Conservation (phyloP, 2,888 invertebrate genomes). For the Drosophila paramelanica region DNA sequence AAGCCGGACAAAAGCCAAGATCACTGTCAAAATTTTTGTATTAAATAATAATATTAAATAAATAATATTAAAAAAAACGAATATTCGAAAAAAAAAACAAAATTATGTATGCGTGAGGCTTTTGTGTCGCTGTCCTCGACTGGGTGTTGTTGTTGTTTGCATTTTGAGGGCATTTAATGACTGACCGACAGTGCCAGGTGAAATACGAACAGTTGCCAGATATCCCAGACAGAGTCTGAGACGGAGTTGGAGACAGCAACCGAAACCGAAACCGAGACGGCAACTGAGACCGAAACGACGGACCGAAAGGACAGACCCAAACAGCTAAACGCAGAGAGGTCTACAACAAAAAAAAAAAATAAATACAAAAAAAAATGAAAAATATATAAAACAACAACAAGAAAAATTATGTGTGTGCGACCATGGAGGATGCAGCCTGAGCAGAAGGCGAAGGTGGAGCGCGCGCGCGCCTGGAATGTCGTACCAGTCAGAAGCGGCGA, state of each 20-base stretch:
- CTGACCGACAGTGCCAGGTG: slow-evolving; percentile 75
- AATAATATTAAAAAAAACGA: slow-evolving; percentile 37
- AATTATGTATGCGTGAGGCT: slow-evolving; percentile 35
- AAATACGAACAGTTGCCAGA: slow-evolving; percentile 78
- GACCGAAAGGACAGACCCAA: slow-evolving; percentile 58
- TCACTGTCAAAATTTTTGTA: slow-evolving; percentile 60
- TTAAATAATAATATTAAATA: slow-evolving; percentile 73
- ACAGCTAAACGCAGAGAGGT: slow-evolving; percentile 59
- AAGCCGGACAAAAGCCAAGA: slow-evolving; percentile 43
- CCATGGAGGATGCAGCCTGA: slow-evolving; percentile 65
- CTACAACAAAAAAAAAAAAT: slow-evolving; percentile 26
- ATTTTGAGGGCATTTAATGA: slow-evolving; percentile 79
- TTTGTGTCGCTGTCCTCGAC: slow-evolving; percentile 55
- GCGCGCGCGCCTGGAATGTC: slow-evolving; percentile 78
- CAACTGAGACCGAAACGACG: slow-evolving; percentile 26
- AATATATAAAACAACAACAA: slow-evolving; percentile 23
- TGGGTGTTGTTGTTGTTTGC: slow-evolving; percentile 62
- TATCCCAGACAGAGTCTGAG: slow-evolving; percentile 46
- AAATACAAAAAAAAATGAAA: slow-evolving; percentile 20
- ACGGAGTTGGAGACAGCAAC: slow-evolving; percentile 26
- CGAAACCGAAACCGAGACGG: slow-evolving; percentile 33
- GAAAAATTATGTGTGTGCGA: slow-evolving; percentile 66
- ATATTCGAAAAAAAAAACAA: background rate
- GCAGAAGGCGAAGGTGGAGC: slow-evolving; percentile 66
- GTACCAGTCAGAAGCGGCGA: slow-evolving; percentile 58